Conservation (phyloP, 2,797 vertebrate species). For the Enteromius treurensis region DNA sequence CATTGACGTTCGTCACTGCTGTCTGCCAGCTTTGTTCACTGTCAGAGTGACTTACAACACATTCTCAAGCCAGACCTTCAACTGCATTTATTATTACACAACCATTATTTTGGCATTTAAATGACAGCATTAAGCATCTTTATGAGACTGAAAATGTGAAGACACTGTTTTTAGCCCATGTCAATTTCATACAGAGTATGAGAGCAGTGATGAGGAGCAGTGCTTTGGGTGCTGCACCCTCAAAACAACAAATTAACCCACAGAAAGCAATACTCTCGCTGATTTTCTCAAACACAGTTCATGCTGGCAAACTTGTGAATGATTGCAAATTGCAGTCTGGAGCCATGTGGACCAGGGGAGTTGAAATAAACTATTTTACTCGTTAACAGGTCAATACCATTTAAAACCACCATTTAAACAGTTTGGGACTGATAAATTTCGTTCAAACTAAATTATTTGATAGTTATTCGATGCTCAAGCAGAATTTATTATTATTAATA, state of each 20-base stretch:
- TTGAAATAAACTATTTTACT: background rate
- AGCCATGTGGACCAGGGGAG: background rate
- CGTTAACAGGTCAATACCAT: background rate
- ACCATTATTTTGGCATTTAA: conserved; percentile 30
- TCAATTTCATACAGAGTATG: too few species aligned
- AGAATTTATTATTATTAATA: background rate
- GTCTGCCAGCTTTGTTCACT: conserved; percentile 61
- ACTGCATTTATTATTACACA: conserved; percentile 47
- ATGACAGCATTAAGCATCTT: conserved; percentile 37
- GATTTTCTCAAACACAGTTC: background rate
- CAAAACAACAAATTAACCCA: background rate
- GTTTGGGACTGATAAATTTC: too few species aligned
- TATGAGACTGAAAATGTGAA: conserved; percentile 32
- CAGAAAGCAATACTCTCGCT: background rate
- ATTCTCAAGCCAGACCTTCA: conserved; percentile 48
- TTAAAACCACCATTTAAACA: background rate
- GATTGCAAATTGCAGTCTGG: background rate
- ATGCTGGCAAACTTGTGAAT: background rate
- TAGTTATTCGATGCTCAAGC: background rate
- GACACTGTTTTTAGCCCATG: too few species aligned
- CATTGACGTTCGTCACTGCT: conserved; percentile 49
- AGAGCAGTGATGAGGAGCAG: background rate
- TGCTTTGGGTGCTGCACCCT: too few species aligned
- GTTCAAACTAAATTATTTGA: background rate
- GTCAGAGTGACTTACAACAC: conserved; percentile 56